These are phyloP conservation scores for Microctonus aethiopoides DNA, from an alignment of 2,888 invertebrate species.

Conservation along the genomic window DNA sequence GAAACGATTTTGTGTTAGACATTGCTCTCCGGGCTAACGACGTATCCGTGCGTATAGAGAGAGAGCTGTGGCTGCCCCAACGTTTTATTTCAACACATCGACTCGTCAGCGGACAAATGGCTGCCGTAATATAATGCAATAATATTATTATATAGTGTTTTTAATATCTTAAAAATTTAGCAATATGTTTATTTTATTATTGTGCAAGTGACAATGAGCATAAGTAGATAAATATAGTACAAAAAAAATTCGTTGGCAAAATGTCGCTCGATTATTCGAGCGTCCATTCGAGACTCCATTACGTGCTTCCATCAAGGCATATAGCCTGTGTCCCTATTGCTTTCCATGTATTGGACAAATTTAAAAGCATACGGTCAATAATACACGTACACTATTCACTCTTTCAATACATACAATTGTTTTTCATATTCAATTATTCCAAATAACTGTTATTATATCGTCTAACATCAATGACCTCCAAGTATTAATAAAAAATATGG, in stretches of 20 bases:
- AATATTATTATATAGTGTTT: constrained; percentile 18
- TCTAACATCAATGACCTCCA: constrained; percentile 1
- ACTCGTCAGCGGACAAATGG: constrained; percentile 29
- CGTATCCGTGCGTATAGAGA: constrained; percentile 9
- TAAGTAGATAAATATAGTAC: not conserved
- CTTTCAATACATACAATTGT: not conserved
- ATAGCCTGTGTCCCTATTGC: constrained; percentile 43
- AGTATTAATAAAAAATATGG: constrained; percentile 1
- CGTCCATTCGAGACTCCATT: constrained; percentile 34
- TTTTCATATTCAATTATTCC: no score
- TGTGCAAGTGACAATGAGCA: not conserved
- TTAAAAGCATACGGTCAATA: constrained; percentile 17
- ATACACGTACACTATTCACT: not conserved
- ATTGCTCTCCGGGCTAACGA: constrained; percentile 11
- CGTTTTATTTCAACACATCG: constrained; percentile 17
- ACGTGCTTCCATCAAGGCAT: constrained; percentile 33
- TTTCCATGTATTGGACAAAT: constrained; percentile 36
- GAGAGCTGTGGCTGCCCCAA: constrained; percentile 19
- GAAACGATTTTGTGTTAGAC: constrained; percentile 24
- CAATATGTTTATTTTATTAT: not conserved
- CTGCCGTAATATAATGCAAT: constrained; percentile 29
- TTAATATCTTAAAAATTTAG: not conserved
- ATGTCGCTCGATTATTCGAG: constrained; percentile 22
- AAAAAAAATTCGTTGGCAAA: constrained; percentile 17
- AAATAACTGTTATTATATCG: not conserved